A percentile compares a stretch with the other conserved stretches of the same genome.
Conservation (phyloP, 2,113 vertebrate species). For the Bubalus kerabau region DNA sequence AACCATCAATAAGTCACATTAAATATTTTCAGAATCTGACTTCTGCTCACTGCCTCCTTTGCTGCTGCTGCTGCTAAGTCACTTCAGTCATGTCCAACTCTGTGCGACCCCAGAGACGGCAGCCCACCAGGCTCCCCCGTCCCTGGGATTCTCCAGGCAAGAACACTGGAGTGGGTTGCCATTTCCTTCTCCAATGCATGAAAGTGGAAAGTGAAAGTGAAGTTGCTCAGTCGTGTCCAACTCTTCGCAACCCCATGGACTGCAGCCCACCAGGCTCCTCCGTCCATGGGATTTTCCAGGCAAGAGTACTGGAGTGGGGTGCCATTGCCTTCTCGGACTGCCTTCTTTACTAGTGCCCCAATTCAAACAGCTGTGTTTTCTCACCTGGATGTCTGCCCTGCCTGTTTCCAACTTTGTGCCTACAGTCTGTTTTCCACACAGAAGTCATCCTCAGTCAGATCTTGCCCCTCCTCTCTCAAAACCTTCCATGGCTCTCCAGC, state of each 20-base stretch:
- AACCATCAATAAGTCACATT: neutral
- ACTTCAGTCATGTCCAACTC: accelerated
- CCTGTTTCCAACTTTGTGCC: neutral
- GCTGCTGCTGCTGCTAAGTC: neutral
- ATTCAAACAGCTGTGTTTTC: neutral
- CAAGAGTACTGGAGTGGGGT: neutral
- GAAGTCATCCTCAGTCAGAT: neutral
- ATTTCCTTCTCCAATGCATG: no score
- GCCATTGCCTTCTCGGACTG: no score
- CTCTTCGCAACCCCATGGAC: no score
- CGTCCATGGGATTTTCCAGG: no score
- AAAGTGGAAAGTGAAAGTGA: no score
- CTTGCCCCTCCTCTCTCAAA: neutral
- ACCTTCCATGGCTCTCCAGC: neutral
- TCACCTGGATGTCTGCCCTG: neutral
- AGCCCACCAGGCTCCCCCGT: neutral
- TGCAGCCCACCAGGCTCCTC: no score
- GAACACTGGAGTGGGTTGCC: no score
- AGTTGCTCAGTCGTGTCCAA: no score
- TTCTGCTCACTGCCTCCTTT: neutral
- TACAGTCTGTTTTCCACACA: neutral
- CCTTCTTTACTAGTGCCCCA: neutral
- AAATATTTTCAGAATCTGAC: neutral
- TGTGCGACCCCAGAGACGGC: neutral
- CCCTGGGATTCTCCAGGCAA: no score